phyloP scores from a whole-genome alignment of 2,797 vertebrate species.

The Leptodactylus fallax region DNA sequence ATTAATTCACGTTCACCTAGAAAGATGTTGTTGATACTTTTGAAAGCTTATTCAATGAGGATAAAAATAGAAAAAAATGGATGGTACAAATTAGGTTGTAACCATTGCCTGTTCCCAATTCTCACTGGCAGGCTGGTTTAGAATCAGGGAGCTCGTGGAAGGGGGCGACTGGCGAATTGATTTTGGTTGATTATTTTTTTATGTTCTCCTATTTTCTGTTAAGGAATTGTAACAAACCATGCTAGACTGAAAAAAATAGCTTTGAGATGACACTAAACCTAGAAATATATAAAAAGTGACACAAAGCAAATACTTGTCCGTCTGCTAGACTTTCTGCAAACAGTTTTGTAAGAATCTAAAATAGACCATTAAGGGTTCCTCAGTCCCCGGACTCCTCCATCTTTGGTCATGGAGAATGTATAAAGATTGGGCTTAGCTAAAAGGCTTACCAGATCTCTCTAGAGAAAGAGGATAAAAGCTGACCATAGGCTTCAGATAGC shows the following conservation, averaged over 20 bases:
- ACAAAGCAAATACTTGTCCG: background rate
- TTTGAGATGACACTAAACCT: background rate
- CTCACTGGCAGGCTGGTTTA: constrained; percentile 16
- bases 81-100: background rate
- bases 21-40: constrained; percentile 47
- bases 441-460: background rate
- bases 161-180: background rate
- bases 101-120: background rate
- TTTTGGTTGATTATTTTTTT: background rate
- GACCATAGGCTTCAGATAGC: background rate
- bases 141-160: background rate
- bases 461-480: background rate
- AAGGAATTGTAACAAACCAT: background rate
- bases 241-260: background rate
- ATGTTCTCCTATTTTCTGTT: background rate
- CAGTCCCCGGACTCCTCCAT: background rate
- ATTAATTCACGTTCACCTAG: constrained; percentile 40
- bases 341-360: background rate
- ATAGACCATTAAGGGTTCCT: background rate
- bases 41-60: constrained; percentile 23
- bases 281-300: background rate
- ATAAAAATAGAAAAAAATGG: constrained; percentile 7
- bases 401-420: background rate
- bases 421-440: background rate
- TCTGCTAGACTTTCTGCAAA: background rate